Base-by-base conservation (phyloP, 2,888 invertebrate genomes). In the Lucinisca nassula region DNA sequence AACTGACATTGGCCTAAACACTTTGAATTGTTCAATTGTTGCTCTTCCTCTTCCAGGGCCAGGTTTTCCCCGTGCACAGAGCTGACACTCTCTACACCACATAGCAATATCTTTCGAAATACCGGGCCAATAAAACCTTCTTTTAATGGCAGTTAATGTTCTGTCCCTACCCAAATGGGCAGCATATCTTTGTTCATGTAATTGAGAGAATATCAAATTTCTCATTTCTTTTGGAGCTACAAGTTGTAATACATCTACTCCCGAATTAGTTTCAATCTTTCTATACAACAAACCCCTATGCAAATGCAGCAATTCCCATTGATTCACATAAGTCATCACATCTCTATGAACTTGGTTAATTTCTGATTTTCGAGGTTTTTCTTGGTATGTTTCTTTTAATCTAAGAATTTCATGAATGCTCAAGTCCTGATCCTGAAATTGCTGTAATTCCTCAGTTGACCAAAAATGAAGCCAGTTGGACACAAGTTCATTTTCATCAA, bases 111-210 rank as follows among this genome's bases (percentile, higher is more conserved):
- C 87, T n/a, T 61, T 67, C 14, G 40, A 49, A 72, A 90, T 72
- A 1, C 89, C 85, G 4, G 85, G 82, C 91, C 91, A 92, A 72
- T 82, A 91, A 55, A 88, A 88, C 45, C 82, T 76, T 12, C n/a
- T 79, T 67, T 84, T 80, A 17, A 91, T 55, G 21, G 82, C 61
- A 12, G 40, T 40, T 6, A 90, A 21, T 17, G 92, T 92, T 67
- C 79, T 86, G 24, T 90, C 88, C 12, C 86, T 58, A 21, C 89
- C 92, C 32, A 89, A 81, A 80, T 91, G 88, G 1, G 90, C 86
- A 24, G 79, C 88, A 17, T 75, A 80, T 51, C 80, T 70, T 14
- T 70, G 32, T 14, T 37, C 32, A 37, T 70, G 70, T 27, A 70
- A 70, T 37, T 70, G 70, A 17, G 32, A 32, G 24, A 70, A 70